phyloP scores from a whole-genome alignment of 2,113 vertebrate species.

The Anas platyrhynchos region DNA sequence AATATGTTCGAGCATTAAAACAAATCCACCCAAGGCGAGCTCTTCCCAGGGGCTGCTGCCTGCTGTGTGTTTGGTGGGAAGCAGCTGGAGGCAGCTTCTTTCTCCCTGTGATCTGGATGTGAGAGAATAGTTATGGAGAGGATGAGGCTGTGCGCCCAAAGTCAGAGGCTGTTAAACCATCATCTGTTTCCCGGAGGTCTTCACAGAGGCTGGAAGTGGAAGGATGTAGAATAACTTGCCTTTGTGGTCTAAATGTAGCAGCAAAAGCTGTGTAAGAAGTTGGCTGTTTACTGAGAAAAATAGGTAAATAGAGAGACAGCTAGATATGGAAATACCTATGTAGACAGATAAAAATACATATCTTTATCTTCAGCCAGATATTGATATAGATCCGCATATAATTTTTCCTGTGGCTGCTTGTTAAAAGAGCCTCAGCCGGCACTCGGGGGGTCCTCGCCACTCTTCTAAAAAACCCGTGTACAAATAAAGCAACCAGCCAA shows the following conservation, averaged over 20 bases:
- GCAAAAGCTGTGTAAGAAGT: background rate
- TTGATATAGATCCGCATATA: background rate
- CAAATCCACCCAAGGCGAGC: background rate
- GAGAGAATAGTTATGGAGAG: background rate
- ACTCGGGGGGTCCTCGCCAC: rapidly evolving
- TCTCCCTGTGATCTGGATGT: background rate
- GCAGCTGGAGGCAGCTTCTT: background rate
- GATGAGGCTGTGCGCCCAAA: background rate
- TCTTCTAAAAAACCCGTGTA: background rate
- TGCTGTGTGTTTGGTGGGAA: background rate
- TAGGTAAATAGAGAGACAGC: slow-evolving; percentile 1
- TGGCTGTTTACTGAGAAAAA: slow-evolving; percentile 2
- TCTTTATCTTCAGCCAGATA: slow-evolving; percentile 16
- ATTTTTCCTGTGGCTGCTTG: background rate
- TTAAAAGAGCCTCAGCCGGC: background rate
- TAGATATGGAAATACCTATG: background rate
- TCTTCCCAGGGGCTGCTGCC: background rate
- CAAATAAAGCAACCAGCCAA: background rate
- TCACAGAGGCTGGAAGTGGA: background rate
- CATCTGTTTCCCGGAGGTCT: background rate
- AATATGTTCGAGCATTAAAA: background rate
- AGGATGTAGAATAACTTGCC: background rate
- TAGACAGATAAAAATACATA: background rate
- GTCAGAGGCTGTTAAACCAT: background rate
- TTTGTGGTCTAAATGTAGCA: background rate